Evolutionary conservation across 2,888 invertebrate genomes (phyloP).

Genomic region (Polyommatus icarus): DNA sequence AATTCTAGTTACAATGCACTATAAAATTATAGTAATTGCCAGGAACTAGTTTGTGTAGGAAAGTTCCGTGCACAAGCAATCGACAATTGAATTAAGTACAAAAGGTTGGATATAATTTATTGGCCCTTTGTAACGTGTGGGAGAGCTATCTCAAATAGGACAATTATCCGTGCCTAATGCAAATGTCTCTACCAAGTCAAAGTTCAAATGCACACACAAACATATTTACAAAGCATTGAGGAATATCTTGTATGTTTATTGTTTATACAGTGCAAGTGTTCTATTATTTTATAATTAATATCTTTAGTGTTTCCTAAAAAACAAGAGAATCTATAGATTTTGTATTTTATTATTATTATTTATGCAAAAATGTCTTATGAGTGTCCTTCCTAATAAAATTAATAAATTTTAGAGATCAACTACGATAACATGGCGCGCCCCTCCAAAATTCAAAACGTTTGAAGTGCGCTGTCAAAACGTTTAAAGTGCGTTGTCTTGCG

Average conservation of each 20-base stretch:
- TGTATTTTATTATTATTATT: too few species aligned
- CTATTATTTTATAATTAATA: background rate
- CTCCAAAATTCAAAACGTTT: too few species aligned
- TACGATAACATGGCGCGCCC: too few species aligned
- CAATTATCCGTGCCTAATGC: background rate
- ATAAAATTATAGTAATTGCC: constrained; percentile 8
- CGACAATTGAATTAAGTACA: constrained; percentile 9
- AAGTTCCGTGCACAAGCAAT: constrained; percentile 6
- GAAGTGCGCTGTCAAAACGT: too few species aligned
- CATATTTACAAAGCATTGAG: background rate
- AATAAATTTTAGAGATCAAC: too few species aligned
- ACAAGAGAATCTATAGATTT: too few species aligned
- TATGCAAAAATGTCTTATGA: too few species aligned
- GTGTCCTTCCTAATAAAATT: too few species aligned
- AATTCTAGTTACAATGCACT: constrained; percentile 7
- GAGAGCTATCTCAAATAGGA: constrained; percentile 9
- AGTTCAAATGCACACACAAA: constrained; percentile 13
- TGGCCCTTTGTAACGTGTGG: constrained; percentile 6
- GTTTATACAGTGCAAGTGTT: background rate
- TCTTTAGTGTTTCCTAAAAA: too few species aligned
- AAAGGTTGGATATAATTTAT: constrained; percentile 11
- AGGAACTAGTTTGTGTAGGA: constrained; percentile 8
- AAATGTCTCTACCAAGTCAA: background rate
- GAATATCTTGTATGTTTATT: background rate
- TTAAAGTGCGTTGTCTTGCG: too few species aligned